A percentile compares a stretch with the other conserved stretches of the same genome.
Conservation (phyloP, 2,797 vertebrate genomes). For the Gallinago nigripennis region DNA sequence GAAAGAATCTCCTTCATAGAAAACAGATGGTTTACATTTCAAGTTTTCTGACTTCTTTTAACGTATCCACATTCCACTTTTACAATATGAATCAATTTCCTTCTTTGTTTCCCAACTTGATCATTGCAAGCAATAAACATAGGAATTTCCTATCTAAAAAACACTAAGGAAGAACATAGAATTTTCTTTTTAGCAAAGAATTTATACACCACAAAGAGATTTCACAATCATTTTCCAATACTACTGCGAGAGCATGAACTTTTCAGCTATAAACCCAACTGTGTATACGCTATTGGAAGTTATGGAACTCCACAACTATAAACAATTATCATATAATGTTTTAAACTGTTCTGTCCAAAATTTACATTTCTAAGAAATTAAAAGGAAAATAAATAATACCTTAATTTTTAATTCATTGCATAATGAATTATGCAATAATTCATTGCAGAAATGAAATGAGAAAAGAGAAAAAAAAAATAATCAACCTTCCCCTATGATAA, state of each 20-base stretch:
- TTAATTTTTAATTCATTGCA: background rate
- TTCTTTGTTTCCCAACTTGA: background rate
- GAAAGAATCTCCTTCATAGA: background rate
- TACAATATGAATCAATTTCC: background rate
- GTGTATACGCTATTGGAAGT: background rate
- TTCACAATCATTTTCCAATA: background rate
- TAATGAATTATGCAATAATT: no score
- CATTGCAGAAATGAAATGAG: no score
- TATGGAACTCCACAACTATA: background rate
- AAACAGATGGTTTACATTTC: conserved; percentile 18
- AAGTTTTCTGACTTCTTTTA: background rate
- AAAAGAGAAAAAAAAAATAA: background rate
- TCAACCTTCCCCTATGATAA: background rate
- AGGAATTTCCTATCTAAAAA: conserved; percentile 11
- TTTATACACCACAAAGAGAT: background rate
- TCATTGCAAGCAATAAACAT: background rate
- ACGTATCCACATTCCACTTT: background rate
- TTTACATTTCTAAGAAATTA: background rate
- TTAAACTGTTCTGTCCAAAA: background rate
- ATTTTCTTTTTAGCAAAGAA: background rate
- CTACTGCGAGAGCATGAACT: background rate
- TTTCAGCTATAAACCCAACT: background rate
- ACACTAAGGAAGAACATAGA: background rate
- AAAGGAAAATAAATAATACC: background rate
- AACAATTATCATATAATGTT: background rate